phyloP scores from a whole-genome alignment of 2,797 vertebrate genomes.

The Varecia variegata region DNA sequence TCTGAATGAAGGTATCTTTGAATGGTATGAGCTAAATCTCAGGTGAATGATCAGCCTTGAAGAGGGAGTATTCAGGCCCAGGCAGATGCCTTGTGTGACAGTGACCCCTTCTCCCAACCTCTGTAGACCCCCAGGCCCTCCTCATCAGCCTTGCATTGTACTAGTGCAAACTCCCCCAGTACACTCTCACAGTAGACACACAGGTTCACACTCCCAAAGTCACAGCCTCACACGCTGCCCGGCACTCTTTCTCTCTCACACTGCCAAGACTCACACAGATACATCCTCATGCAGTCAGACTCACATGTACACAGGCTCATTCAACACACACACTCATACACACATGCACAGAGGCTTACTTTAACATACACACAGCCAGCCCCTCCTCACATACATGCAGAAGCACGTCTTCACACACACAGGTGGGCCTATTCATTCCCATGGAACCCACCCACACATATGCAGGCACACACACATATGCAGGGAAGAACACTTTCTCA shows the following conservation, averaged over 20 bases:
- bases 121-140: neutral
- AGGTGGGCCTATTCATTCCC: neutral
- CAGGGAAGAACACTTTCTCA: conserved; percentile 6
- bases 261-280: neutral
- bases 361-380: neutral
- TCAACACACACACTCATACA: neutral
- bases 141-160: neutral
- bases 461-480: neutral
- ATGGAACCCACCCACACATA: neutral
- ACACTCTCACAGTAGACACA: neutral
- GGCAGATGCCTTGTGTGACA: neutral
- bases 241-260: neutral
- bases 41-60: neutral
- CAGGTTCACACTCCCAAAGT: neutral
- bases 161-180: neutral
- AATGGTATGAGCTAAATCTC: neutral
- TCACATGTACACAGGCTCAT: neutral
- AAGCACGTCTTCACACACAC: neutral
- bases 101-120: neutral
- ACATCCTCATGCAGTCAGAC: neutral
- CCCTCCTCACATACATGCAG: neutral
- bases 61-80: neutral
- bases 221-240: neutral
- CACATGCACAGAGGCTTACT: neutral
- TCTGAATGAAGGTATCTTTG: conserved; percentile 23